These are phyloP conservation scores for Fragum sueziense DNA, from an alignment of 2,888 invertebrate species.

Conservation along the genomic window DNA sequence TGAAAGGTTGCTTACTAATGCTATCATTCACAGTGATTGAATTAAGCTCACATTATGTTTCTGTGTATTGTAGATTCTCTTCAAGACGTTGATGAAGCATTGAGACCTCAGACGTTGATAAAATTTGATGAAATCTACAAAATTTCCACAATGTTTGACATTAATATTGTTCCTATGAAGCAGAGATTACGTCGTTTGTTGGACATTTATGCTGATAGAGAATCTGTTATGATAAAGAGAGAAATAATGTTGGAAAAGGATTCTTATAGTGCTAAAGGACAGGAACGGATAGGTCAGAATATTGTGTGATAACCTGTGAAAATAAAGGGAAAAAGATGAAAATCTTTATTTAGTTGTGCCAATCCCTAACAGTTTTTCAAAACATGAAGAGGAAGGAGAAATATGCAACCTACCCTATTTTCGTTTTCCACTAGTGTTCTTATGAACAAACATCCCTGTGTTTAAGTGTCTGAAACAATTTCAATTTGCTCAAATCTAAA, in stretches of 20 bases:
- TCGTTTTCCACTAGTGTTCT: too few relatives aligned
- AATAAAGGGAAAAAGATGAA: too few relatives aligned
- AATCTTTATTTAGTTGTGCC: too few relatives aligned
- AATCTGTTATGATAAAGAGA: conserved; percentile 22
- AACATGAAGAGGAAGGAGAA: too few relatives aligned
- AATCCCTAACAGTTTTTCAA: too few relatives aligned
- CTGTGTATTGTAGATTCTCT: conserved; percentile 63
- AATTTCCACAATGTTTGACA: conserved; percentile 83
- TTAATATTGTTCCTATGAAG: conserved; percentile 68
- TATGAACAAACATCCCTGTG: too few relatives aligned
- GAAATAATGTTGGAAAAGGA: conserved; percentile 21
- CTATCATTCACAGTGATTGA: background rate
- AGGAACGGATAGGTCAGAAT: conserved; percentile 23
- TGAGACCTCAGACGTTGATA: conserved; percentile 87
- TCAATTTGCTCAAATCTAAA: too few relatives aligned
- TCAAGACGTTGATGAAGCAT: conserved; percentile 86
- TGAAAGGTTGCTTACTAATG: too few relatives aligned
- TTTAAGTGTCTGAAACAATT: too few relatives aligned
- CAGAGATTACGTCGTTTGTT: conserved; percentile 69
- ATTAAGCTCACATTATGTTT: background rate
- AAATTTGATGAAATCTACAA: conserved; percentile 90
- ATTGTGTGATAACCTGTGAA: conserved; percentile 23
- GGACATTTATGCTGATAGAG: conserved; percentile 73
- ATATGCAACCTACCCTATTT: too few relatives aligned
- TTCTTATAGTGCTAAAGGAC: conserved; percentile 17